These are phyloP conservation scores for Hydraecia micacea DNA, from an alignment of 2,888 invertebrate species.

Conservation along the genomic window DNA sequence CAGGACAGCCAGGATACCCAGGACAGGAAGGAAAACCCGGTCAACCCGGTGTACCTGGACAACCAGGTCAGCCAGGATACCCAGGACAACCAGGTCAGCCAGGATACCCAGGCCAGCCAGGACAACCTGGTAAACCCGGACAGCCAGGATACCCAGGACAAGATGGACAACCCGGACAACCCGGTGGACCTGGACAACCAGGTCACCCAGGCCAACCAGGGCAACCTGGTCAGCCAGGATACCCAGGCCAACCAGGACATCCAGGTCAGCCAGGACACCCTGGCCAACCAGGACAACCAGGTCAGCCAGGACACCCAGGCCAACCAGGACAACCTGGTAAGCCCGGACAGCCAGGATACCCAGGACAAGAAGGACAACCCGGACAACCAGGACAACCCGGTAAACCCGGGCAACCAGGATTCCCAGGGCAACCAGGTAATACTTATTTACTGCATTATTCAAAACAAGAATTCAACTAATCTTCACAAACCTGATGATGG, in stretches of 20 bases:
- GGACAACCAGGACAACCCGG: conserved; percentile 12
- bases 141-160: conserved; percentile 47
- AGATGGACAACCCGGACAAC: not conserved
- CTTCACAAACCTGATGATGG: no score
- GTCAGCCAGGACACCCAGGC: not conserved
- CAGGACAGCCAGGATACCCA: no score
- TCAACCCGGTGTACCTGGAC: not conserved
- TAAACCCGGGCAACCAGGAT: conserved; percentile 5
- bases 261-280: conserved; percentile 15
- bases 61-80: no score
- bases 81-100: no score
- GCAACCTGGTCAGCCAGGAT: no score
- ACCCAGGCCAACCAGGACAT: not conserved
- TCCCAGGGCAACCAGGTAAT: not conserved
- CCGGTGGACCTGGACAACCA: no score
- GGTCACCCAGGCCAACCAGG: conserved; percentile 1
- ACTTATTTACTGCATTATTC: no score
- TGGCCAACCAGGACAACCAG: conserved; percentile 1
- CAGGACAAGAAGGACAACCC: no score
- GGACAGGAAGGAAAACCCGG: no score
- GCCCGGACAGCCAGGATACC: no score
- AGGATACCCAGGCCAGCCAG: conserved; percentile 6
- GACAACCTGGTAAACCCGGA: conserved; percentile 10
- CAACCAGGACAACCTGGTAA: no score
- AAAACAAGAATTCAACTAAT: no score